Base-by-base conservation (phyloP, 2,888 invertebrate species). In the Amiota communis region DNA sequence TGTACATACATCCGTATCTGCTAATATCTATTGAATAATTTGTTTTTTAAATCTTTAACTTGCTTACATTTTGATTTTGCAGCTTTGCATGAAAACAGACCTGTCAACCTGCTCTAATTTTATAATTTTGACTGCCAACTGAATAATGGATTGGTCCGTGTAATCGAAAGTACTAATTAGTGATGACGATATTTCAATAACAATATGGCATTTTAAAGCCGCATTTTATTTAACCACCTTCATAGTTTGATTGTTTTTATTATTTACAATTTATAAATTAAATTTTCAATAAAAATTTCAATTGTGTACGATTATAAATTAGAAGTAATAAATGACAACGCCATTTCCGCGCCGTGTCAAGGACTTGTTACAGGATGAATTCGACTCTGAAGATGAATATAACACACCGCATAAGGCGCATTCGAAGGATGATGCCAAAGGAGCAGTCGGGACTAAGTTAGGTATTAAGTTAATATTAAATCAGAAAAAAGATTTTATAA, bases 311-410 rank as follows among this genome's bases (percentile, higher is more conserved):
- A 36, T 1, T 36, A 36, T 36, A 36, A 36, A 36, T 36, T 36
- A 6, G 6, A 6, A 6, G 8, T 36, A 36, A 36, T n/a, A 61
- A 71, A 87, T 87, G 87, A 80, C 79, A 68, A 84, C 85, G 71
- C 80, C 85, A 68, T 82, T 81, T 73, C 90, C 90, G 23, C 86
- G 86, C 20, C 84, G 88, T 74, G 84, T 88, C 13, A 87, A 85
- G 76, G 89, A 90, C 68, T 77, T 90, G 64, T 85, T 87, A 11
- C 85, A 85, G 20, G 76, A 86, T 59, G 87, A 86, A 67, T 73
- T 84, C n/a, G 89, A 89, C 65, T 88, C 89, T 0, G 90, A 90
- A 71, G 89, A 89, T 78, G 87, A 86, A 61, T 75, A 71, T 9
- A 85, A 77, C 74, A 86, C 87, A 8, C 86, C 87, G 1, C 79